A percentile compares a stretch with the other conserved stretches of the same genome.
phyloP scores from a whole-genome alignment of 92 coral and sea anemone species.

The Umimayanthus kanabou region DNA sequence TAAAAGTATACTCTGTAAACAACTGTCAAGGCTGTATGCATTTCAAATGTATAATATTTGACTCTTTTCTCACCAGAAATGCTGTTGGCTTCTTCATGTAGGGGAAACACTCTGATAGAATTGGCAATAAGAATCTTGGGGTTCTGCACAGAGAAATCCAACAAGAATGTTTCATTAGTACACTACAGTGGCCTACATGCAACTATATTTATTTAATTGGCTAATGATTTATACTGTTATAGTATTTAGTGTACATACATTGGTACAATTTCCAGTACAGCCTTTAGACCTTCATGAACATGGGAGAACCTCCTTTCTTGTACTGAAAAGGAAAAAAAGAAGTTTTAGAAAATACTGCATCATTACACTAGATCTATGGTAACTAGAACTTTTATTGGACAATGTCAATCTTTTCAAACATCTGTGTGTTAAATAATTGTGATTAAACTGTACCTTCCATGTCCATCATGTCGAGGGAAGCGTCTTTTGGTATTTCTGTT shows the following conservation, averaged over 20 bases:
- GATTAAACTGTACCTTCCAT: constrained; percentile 26
- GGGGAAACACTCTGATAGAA: constrained; percentile 77
- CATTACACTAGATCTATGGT: no score
- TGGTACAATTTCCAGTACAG: constrained; percentile 83
- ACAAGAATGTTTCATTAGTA: background rate
- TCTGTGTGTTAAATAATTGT: background rate
- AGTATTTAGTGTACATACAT: constrained; percentile 52
- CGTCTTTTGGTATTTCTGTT: constrained; percentile 38
- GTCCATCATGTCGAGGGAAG: constrained; percentile 35
- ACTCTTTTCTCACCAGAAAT: constrained; percentile 60
- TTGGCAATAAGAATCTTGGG: constrained; percentile 81
- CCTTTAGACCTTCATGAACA: constrained; percentile 84
- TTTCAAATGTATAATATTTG: no score
- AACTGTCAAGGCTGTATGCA: no score
- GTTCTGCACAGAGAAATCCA: constrained; percentile 54
- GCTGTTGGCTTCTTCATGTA: constrained; percentile 73
- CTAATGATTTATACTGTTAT: no score
- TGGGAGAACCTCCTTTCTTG: constrained; percentile 65
- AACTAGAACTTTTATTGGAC: no score
- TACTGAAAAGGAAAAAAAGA: constrained; percentile 47
- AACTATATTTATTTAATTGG: no score
- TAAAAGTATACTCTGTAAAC: no score
- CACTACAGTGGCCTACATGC: no score
- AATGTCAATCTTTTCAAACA: no score
- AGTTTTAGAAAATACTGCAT: no score